Percentiles rank a stretch among this genome's conserved stretches.
phyloP scores from a whole-genome alignment of 2,113 vertebrate species.

The Marcusenius ussheri region DNA sequence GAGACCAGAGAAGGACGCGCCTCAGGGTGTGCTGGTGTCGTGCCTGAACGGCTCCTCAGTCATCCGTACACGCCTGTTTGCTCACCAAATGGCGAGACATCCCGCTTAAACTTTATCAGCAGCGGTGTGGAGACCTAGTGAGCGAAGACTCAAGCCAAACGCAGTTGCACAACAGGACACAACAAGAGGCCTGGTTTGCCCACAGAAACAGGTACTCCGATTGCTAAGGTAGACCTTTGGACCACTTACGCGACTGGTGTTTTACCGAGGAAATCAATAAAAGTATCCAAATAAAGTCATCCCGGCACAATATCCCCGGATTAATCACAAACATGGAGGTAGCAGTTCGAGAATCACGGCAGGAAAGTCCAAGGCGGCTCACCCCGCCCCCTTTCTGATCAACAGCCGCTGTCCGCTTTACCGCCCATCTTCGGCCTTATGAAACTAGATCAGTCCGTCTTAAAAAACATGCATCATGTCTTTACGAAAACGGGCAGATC shows the following conservation, averaged over 20 bases:
- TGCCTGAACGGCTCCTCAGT: background rate
- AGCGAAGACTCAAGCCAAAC: background rate
- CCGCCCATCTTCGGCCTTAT: too few relatives aligned
- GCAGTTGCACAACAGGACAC: background rate
- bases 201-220: background rate
- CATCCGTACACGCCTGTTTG: background rate
- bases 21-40: background rate
- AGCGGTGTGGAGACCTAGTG: background rate
- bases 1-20: background rate
- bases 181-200: background rate
- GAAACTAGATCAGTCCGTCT: background rate
- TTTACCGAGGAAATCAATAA: background rate
- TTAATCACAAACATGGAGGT: background rate
- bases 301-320: background rate
- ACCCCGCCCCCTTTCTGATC: background rate
- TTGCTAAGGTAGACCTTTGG: background rate
- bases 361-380: background rate
- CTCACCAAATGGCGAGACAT: background rate
- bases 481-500: background rate
- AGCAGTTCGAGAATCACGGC: background rate
- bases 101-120: background rate
- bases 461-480: background rate
- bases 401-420: background rate
- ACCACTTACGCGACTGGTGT: background rate
- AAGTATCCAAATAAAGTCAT: background rate